Percentiles rank a stretch among this genome's conserved stretches.
Evolutionary conservation across 2,113 vertebrate genomes (phyloP).

Genomic region (Sarotherodon lohbergeri): DNA sequence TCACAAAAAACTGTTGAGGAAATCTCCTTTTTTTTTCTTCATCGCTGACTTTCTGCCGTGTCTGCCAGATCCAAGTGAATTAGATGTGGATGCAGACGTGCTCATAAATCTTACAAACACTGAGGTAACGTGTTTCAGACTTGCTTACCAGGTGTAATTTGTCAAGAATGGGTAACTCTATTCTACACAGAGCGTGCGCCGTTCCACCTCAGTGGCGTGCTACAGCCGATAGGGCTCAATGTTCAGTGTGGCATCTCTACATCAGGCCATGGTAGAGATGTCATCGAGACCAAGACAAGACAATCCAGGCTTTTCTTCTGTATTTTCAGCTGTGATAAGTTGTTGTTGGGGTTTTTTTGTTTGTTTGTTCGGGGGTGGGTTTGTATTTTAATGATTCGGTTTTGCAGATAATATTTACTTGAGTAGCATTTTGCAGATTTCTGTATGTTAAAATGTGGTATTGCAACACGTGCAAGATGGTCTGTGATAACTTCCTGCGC

Average conservation of each 20-base stretch:
- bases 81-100: slow-evolving; percentile 34
- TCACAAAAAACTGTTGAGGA: slow-evolving; percentile 59
- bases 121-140: slow-evolving; percentile 51
- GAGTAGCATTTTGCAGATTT: background rate
- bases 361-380: background rate
- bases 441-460: background rate
- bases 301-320: background rate
- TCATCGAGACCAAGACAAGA: background rate
- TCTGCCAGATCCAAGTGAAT: slow-evolving; percentile 48
- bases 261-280: background rate
- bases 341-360: background rate
- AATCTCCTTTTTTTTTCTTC: slow-evolving; percentile 27
- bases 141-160: slow-evolving; percentile 63
- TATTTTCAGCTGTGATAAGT: background rate
- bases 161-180: slow-evolving; percentile 38
- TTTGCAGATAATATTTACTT: background rate
- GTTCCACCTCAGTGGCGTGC: slow-evolving; percentile 1
- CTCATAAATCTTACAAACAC: slow-evolving; percentile 66
- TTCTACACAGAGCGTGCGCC: background rate
- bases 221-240: background rate
- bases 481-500: background rate
- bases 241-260: background rate
- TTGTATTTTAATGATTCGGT: background rate
- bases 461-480: background rate
- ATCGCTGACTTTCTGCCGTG: slow-evolving; percentile 35